These are phyloP conservation scores for Tachina fera DNA, from an alignment of 2,888 invertebrate genomes.

Conservation along the genomic window DNA sequence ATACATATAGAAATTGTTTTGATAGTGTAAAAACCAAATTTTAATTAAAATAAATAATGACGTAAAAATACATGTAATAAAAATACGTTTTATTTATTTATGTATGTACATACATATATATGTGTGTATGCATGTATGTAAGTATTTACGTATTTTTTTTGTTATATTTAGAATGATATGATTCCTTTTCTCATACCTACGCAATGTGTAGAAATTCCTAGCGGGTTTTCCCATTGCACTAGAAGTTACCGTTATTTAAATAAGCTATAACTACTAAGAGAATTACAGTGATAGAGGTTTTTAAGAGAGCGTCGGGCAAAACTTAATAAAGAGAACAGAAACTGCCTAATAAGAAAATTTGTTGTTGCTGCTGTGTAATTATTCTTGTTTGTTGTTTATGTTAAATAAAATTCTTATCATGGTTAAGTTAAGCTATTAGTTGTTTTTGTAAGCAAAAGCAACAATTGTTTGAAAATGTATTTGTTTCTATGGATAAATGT, in stretches of 20 bases:
- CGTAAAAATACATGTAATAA: background rate
- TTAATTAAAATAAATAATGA: too few species aligned
- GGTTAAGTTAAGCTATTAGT: constrained; percentile 27
- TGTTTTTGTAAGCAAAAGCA: constrained; percentile 50
- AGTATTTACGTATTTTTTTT: background rate
- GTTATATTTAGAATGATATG: background rate
- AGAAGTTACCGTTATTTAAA: constrained; percentile 34
- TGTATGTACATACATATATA: background rate
- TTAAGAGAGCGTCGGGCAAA: constrained; percentile 12
- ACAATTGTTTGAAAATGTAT: constrained; percentile 44
- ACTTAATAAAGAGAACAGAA: background rate
- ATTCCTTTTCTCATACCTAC: background rate
- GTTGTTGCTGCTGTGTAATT: constrained; percentile 19
- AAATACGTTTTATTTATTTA: too few species aligned
- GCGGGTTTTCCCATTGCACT: constrained; percentile 8
- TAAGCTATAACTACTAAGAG: constrained; percentile 8
- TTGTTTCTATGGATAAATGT: background rate
- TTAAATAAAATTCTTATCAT: constrained; percentile 49
- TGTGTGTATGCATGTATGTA: background rate
- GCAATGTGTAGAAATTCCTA: constrained; percentile 22
- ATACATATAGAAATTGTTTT: too few species aligned
- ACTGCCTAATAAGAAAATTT: background rate
- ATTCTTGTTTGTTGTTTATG: background rate
- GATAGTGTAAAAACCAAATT: too few species aligned
- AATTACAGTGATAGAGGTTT: background rate